These are phyloP conservation scores for Lepilemur septentrionalis DNA, from an alignment of 2,797 vertebrate genomes.

Conservation along the genomic window DNA sequence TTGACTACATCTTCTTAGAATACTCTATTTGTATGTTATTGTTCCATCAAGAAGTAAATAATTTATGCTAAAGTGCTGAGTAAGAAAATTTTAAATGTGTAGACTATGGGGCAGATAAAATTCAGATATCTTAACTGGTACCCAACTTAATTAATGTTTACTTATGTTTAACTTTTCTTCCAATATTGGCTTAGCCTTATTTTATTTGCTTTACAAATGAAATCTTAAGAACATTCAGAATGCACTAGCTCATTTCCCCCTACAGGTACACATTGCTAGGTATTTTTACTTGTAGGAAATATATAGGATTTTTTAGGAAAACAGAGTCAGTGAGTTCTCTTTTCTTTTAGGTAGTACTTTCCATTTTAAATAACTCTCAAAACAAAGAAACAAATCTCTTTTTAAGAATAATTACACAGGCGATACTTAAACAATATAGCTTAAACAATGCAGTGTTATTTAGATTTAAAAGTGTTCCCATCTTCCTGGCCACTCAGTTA, in stretches of 20 bases:
- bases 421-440: background rate
- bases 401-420: background rate
- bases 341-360: background rate
- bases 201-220: background rate
- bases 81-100: background rate
- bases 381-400: background rate
- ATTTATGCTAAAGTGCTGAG: background rate
- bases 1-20: background rate
- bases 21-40: background rate
- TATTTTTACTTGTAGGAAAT: background rate
- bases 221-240: background rate
- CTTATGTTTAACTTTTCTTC: background rate
- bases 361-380: background rate
- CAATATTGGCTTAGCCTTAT: background rate
- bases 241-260: background rate
- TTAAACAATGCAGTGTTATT: background rate
- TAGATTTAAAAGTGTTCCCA: fast-evolving
- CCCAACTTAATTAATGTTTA: background rate
- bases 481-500: fast-evolving
- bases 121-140: background rate
- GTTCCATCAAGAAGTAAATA: background rate
- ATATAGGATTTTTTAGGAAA: background rate
- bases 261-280: background rate
- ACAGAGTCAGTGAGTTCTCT: background rate
- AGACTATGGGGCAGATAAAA: background rate